These are phyloP conservation scores for Octonoba sinensis DNA, from an alignment of 2,888 invertebrate genomes.

Conservation along the genomic window DNA sequence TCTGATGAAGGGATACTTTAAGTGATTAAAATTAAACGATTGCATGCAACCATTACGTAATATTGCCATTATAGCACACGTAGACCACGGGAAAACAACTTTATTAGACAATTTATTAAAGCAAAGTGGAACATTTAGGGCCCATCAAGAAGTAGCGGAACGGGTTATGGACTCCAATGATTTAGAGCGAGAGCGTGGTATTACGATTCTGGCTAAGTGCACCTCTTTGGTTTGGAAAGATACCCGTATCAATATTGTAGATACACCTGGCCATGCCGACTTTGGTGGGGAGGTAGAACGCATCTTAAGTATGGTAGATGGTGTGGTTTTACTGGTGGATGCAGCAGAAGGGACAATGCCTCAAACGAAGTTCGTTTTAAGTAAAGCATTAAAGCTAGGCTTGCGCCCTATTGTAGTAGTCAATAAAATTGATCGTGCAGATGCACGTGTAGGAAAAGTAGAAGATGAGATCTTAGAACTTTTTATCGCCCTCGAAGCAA, in stretches of 20 bases:
- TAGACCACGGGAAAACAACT: conserved; percentile 13
- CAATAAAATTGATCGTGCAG: conserved; percentile 7
- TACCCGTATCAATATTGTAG: conserved; percentile 1
- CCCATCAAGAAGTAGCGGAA: neutral
- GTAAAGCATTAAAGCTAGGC: neutral
- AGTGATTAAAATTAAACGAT: too few relatives aligned
- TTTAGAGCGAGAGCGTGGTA: neutral
- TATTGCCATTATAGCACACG: conserved; percentile 10
- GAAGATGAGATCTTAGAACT: neutral
- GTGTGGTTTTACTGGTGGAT: neutral
- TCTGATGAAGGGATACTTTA: too few relatives aligned
- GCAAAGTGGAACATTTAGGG: neutral
- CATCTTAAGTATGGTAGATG: neutral
- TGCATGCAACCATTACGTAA: too few relatives aligned
- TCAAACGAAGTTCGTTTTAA: neutral
- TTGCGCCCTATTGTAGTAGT: neutral
- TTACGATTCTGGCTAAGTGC: conserved; percentile 10
- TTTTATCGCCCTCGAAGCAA: conserved; percentile 5
- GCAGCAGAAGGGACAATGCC: conserved; percentile 4
- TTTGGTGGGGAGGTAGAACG: conserved; percentile 12
- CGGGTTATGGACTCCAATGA: neutral
- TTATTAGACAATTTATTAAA: neutral
- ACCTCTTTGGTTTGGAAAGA: neutral
- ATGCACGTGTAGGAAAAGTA: neutral
- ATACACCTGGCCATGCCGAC: conserved; percentile 11